A percentile compares a stretch with the other conserved stretches of the same genome.
Evolutionary conservation across 2,113 vertebrate species (phyloP).

Genomic region (Myiopsitta monachus): DNA sequence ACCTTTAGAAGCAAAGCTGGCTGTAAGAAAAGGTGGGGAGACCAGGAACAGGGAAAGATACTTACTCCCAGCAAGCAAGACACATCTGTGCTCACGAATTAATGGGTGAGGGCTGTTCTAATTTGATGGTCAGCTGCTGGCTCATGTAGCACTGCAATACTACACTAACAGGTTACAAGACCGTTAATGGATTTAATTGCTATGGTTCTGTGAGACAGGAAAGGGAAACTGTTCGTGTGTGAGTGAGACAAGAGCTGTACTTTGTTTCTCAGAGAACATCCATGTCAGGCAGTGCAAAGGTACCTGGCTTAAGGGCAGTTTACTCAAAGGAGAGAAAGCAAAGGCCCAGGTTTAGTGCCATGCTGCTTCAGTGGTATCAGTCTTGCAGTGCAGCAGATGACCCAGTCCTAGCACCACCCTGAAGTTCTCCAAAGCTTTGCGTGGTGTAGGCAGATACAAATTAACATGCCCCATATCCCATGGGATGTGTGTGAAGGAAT

Average conservation of each 20-base stretch:
- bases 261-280: neutral
- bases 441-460: neutral
- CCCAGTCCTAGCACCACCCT: neutral
- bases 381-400: neutral
- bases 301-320: neutral
- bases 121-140: neutral
- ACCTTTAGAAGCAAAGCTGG: neutral
- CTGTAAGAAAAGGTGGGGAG: neutral
- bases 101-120: neutral
- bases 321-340: neutral
- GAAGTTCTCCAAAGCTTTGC: neutral
- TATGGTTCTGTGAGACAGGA: neutral
- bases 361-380: neutral
- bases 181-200: neutral
- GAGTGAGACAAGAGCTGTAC: neutral
- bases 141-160: too few species aligned
- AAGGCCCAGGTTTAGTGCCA: neutral
- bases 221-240: neutral
- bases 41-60: neutral
- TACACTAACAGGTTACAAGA: too few species aligned
- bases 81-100: neutral
- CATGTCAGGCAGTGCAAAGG: fast-evolving
- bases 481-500: neutral
- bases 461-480: neutral
- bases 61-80: neutral